A percentile compares a stretch with the other conserved stretches of the same genome.
These are phyloP conservation scores for Leucoma salicis DNA, from an alignment of 2,888 invertebrate species.

Conservation along the genomic window DNA sequence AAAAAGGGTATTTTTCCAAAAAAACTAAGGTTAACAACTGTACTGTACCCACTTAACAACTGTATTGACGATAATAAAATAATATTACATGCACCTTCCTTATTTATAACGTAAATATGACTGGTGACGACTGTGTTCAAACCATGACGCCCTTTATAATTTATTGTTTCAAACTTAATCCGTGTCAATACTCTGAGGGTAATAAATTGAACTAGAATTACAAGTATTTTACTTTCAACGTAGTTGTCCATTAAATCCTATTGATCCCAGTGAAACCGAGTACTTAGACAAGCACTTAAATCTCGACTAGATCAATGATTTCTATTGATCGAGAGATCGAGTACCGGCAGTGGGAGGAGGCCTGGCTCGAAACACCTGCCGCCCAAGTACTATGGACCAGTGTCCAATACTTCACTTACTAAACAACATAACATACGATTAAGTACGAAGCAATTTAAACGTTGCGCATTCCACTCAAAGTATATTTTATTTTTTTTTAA, in stretches of 20 bases:
- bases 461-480: conserved; percentile 43
- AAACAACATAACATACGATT: conserved; percentile 35
- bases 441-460: conserved; percentile 38
- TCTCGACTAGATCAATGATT: conserved; percentile 78
- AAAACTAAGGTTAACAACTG: too few relatives aligned
- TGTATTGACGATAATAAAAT: too few relatives aligned
- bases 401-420: conserved; percentile 36
- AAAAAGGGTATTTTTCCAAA: too few relatives aligned
- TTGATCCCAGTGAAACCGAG: conserved; percentile 24
- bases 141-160: too few relatives aligned
- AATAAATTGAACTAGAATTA: neutral
- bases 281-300: conserved; percentile 60
- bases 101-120: too few relatives aligned
- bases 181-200: too few relatives aligned
- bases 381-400: conserved; percentile 77
- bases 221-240: conserved; percentile 10
- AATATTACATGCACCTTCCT: too few relatives aligned
- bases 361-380: conserved; percentile 75
- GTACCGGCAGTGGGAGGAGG: conserved; percentile 78
- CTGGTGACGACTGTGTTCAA: too few relatives aligned
- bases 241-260: conserved; percentile 18
- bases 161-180: too few relatives aligned
- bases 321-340: conserved; percentile 58
- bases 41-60: too few relatives aligned
- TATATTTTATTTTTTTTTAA: conserved; percentile 22